Evolutionary conservation across 2,113 vertebrate genomes (phyloP), one percentile per base, ranked within the genome.

Genomic region (Laticauda laticaudata): DNA sequence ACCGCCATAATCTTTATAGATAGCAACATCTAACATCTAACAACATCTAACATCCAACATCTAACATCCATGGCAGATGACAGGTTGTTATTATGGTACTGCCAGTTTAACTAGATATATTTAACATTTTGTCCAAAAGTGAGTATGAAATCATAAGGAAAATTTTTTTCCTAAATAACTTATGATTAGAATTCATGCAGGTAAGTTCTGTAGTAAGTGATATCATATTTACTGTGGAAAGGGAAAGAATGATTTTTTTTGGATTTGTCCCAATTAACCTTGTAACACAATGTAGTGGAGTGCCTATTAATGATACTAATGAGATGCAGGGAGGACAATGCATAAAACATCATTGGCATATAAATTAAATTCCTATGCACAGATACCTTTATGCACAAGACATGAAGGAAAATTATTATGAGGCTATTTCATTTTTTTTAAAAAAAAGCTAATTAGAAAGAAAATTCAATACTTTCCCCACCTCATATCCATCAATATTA

Each of bases 251-350:
- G 48, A 97, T 93, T 89, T 96, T 97, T 97, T 87, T 98, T 95
- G 98, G 97, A 98, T 98, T 98, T 98, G 98, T 99, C 98, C 98
- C 98, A 98, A 98, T 99, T 99, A 98, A 98, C 98, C 98, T 99
- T 98, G 98, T 98, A 98, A 98, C 97, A 96, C 98, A 98, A 98
- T 97, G 97, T 98, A 98, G 98, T 97, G 96, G 97, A 98, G 97
- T 94, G 97, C 96, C 97, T 98, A 98, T 98, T 98, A 98, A 98
- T 98, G 98, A 98, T 97, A 98, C 97, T 98, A 99, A 99, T 98
- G 98, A 99, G 98, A 98, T 98, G 98, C 98, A 98, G 97, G 95
- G 95, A 97, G 97, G 97, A 98, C 98, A 98, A 98, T 98, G 97
- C 97, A 98, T 97, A 97, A 98, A 98, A 98, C 98, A 98, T 98